Conservation (phyloP, 1,140 invertebrate species). For the Calliphora vicina region DNA sequence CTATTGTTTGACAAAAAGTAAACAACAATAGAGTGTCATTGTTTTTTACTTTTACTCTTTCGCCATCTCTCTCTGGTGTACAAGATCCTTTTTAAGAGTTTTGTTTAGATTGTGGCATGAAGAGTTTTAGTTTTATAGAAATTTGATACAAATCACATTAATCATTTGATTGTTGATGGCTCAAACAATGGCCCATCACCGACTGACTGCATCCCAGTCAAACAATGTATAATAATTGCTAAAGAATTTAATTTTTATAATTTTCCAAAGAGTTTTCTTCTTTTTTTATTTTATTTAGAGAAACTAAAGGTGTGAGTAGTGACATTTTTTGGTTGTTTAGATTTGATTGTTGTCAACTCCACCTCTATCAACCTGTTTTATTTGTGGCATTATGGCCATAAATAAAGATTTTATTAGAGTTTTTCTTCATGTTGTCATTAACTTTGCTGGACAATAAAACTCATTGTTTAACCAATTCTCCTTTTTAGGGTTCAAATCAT, state of each 20-base stretch:
- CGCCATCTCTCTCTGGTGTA: neutral
- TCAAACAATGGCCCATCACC: neutral
- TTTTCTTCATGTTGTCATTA: conserved; percentile 25
- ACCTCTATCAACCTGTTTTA: neutral
- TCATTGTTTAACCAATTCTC: neutral
- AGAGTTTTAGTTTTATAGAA: conserved; percentile 17
- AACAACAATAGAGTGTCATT: neutral
- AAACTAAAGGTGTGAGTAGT: neutral
- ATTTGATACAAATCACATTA: conserved; percentile 37
- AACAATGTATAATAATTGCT: neutral
- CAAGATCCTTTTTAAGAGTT: neutral
- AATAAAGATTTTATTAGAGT: conserved; percentile 31
- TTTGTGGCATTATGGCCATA: neutral
- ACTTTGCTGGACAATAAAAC: conserved; percentile 13
- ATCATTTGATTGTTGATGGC: conserved; percentile 31
- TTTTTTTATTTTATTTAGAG: neutral
- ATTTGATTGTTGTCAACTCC: neutral
- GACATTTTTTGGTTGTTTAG: neutral
- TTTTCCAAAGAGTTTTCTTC: neutral
- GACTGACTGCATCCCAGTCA: neutral
- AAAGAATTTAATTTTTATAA: neutral
- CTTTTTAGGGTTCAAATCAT: neutral
- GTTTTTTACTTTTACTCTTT: neutral
- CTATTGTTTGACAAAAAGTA: conserved; percentile 9
- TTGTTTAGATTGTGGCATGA: neutral